A percentile compares a stretch with the other conserved stretches of the same genome.
These are phyloP conservation scores for Poecilia picta DNA, from an alignment of 2,797 vertebrate genomes.

Conservation along the genomic window DNA sequence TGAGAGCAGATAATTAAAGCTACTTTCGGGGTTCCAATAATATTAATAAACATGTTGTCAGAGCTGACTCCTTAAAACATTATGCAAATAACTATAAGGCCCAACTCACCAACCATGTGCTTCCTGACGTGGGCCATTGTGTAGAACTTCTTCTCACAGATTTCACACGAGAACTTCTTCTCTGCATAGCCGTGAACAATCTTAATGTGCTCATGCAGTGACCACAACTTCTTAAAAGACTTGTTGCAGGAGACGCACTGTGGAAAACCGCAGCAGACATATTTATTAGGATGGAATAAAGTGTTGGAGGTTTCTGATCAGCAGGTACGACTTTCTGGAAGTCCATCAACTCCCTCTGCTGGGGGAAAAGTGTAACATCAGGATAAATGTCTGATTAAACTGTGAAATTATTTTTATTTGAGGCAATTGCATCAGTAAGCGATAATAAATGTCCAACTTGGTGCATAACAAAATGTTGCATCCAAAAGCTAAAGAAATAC, in stretches of 20 bases:
- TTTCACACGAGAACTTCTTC: slow-evolving; percentile 98
- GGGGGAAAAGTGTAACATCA: slow-evolving; percentile 24
- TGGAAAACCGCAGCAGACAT: slow-evolving; percentile 16
- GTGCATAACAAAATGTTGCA: neutral
- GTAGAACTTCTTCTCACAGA: slow-evolving; percentile 99
- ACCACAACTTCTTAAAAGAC: slow-evolving; percentile 99
- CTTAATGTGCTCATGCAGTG: slow-evolving; percentile 98
- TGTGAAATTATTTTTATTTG: neutral
- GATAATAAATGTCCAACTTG: too few species aligned
- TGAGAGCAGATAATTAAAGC: neutral
- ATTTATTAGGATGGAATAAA: slow-evolving; percentile 8
- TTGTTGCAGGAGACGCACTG: slow-evolving; percentile 98
- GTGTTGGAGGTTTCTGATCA: neutral
- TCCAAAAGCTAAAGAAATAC: neutral
- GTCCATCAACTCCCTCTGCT: slow-evolving; percentile 71
- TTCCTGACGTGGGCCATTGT: slow-evolving; percentile 98
- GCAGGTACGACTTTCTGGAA: neutral
- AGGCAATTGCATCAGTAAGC: too few species aligned
- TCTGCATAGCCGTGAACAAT: slow-evolving; percentile 97
- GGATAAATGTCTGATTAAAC: neutral
- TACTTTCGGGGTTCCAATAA: neutral
- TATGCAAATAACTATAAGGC: neutral
- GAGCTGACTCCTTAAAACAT: neutral
- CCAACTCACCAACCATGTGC: slow-evolving; percentile 96
- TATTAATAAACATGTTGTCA: neutral